Evolutionary conservation across 1,140 invertebrate species (phyloP), one percentile per base, ranked within the genome.

Genomic region (Nylanderia fulva): DNA sequence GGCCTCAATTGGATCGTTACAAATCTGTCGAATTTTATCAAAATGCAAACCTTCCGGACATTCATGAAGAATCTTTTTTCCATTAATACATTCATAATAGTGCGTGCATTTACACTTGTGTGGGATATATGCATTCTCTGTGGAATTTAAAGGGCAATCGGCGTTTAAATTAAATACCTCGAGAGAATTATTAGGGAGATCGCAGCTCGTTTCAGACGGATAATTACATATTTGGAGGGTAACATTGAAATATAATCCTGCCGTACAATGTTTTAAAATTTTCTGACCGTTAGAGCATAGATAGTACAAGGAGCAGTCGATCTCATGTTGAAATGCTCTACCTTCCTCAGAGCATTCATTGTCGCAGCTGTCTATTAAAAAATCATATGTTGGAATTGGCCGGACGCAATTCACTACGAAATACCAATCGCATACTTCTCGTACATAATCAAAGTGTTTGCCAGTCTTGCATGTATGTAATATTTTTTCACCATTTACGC

Each of bases 81-180:
- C 96, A 56, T 95, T 90, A 29, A 90, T 88, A 79, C 96, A 96
- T 85, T 95, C 94, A 91, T 95, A 96, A 92, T 95, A 97, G 42
- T 95, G 91, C 0, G 89, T 87, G 84, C 96, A 96, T 72, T 95
- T 92, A 0, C 86, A 91, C 52, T 95, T 95, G 72, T 96, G 95
- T 0, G 95, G 94, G 4, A 96, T 84, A 0, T 2, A 1, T 94
- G 91, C 0, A 29, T 27, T n/a, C 8, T 77, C 2, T 8, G 9
- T 0, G 2, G 58, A 69, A 0, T 11, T 36, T 33, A 18, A 2
- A 9, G 85, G 79, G n/a, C 85, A 88, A 24, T n/a, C n/a, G n/a
- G 36, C 3, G 0, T 2, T 9, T 21, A 18, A 0, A 1, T 8
- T 11, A 8, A 45, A 5, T 61, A n/a, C n/a, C n/a, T 79, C n/a